Base-by-base conservation (phyloP, 2,888 invertebrate species). In the Cosmia trapezina region DNA sequence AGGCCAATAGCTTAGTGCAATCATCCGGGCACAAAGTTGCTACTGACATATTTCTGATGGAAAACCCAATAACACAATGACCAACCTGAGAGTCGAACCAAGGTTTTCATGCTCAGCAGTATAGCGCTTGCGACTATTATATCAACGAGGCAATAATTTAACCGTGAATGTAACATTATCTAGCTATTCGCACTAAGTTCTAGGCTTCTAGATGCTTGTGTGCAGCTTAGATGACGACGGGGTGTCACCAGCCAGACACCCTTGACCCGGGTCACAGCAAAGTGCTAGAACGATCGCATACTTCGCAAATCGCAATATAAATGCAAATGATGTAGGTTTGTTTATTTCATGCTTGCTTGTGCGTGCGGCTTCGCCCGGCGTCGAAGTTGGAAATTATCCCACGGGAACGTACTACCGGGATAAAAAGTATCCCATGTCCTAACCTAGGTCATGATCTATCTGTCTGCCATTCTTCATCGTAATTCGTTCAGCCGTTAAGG, bases 211-310 rank as follows among this genome's bases (percentile, higher is more conserved):
- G n/a, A 60, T 62, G 4, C 22, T 65, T n/a, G 33, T 17, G 19
- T 37, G 56, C 19, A 74, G 17, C 47, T 59, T 43, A 76, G 54
- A 69, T 74, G 72, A 76, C 81, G 72, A 74, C 63, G 73, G 81
- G 76, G 78, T 70, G 81, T 78, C 80, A 63, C 37, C 68, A 62
- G 64, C 49, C 6, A 1, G 68, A 61, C 57, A 70, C 51, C 84
- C 85, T 85, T 85, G 83, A 85, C 84, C 84, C 84, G 45, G 72
- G 66, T 80, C 77, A 41, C 63, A 81, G 47, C 12, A 22, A 62
- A 60, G 56, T 57, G 17, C 43, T 14, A 54, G 43, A 60, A 12
- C 33, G 54, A 60, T 60, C 51, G 56, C 63, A 47, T 67, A 60
- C 51, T 67, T 51, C 12, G 22, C 17, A 22, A 70, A 47, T 59